A percentile compares a stretch with the other conserved stretches of the same genome.
Conservation (phyloP, 2,888 invertebrate genomes). For the Cartodere bifasciata region DNA sequence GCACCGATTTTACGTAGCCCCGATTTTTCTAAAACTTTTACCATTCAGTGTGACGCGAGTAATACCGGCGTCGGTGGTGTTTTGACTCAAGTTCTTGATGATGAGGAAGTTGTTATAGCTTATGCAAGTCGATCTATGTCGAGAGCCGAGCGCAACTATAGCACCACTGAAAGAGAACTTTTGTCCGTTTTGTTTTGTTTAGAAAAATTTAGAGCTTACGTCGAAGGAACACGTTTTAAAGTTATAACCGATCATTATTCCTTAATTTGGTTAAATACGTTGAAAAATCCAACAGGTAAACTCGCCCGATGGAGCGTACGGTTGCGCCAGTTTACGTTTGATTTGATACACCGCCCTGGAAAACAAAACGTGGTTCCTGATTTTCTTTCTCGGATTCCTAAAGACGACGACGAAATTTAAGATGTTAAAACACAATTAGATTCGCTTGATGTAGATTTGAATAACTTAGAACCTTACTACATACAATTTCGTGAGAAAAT, state of each 20-base stretch:
- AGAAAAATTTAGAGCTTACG: conserved; percentile 19
- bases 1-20: conserved; percentile 18
- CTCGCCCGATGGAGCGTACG: conserved; percentile 17
- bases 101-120: conserved; percentile 18
- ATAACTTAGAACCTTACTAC: conserved; percentile 13
- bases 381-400: too few species aligned
- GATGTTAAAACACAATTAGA: too few species aligned
- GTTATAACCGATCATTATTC: conserved; percentile 19
- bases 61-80: conserved; percentile 17
- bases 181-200: conserved; percentile 18
- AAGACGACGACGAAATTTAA: too few species aligned
- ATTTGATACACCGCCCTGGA: conserved; percentile 16
- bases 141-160: conserved; percentile 18
- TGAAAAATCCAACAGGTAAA: conserved; percentile 17
- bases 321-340: conserved; percentile 14
- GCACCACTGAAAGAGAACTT: conserved; percentile 19
- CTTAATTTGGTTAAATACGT: conserved; percentile 16
- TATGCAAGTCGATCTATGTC: conserved; percentile 19
- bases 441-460: too few species aligned
- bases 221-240: conserved; percentile 17
- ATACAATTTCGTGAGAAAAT: conserved; percentile 7
- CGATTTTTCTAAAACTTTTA: conserved; percentile 18
- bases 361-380: conserved; percentile 14
- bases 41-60: conserved; percentile 20
- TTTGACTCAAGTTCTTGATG: conserved; percentile 16